phyloP scores from a whole-genome alignment of 2,797 vertebrate genomes.

The Menidia menidia region DNA sequence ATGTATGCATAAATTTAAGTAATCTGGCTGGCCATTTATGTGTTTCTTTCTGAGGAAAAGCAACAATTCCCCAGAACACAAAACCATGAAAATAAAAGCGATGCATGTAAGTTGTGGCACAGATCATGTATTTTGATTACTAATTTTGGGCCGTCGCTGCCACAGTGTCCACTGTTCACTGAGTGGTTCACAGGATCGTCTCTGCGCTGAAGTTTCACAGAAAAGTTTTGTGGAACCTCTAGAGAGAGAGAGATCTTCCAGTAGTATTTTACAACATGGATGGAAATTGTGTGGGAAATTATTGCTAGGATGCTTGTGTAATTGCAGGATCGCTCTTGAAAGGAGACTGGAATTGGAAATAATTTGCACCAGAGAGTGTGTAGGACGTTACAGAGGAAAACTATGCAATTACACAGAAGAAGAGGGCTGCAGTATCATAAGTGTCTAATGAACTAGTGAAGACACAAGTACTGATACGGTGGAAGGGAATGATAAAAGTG shows the following conservation, averaged over 20 bases:
- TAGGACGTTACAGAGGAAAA: constrained; percentile 76
- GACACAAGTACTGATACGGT: constrained; percentile 66
- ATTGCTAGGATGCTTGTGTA: constrained; percentile 67
- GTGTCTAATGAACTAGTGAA: constrained; percentile 77
- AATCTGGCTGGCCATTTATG: neutral
- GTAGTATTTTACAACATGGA: constrained; percentile 45
- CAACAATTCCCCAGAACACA: neutral
- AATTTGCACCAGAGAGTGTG: constrained; percentile 74
- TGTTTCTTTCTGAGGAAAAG: neutral
- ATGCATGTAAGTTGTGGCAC: constrained; percentile 3
- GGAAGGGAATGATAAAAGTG: constrained; percentile 65
- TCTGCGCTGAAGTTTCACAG: constrained; percentile 28
- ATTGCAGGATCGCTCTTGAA: constrained; percentile 78
- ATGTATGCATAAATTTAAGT: neutral
- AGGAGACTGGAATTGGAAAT: constrained; percentile 74
- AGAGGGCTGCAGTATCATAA: constrained; percentile 72
- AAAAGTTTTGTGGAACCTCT: constrained; percentile 53
- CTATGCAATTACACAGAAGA: constrained; percentile 76
- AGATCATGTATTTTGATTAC: neutral
- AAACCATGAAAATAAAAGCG: neutral
- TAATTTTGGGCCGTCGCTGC: neutral
- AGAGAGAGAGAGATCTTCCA: constrained; percentile 26
- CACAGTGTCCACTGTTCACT: constrained; percentile 2
- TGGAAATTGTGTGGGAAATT: constrained; percentile 65
- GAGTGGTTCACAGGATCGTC: neutral